Base-by-base conservation (phyloP, 2,797 vertebrate species). In the Dicrostonyx torquatus region DNA sequence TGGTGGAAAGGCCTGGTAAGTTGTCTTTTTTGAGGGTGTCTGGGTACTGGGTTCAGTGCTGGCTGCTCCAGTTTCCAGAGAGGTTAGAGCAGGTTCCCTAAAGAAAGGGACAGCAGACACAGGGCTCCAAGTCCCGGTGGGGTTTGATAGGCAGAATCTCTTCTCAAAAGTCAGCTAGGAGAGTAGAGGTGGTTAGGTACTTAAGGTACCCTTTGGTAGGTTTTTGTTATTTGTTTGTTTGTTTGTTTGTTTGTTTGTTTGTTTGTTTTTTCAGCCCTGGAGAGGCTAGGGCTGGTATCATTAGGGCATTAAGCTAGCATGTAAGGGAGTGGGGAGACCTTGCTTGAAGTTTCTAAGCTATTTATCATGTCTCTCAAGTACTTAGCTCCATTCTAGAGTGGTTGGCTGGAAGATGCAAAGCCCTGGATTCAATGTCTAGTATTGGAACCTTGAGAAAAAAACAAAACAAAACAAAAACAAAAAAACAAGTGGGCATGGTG, bases 321-420 rank as follows among this genome's bases (percentile, higher is more conserved):
- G 43, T 0, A 22, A 26, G 62, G 26, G 8, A 68, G 7, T 40
- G 26, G 22, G 1, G 58, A 58, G 75, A 18, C 10, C 0, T 4
- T 4, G 6, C 75, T 64, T 3, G 60, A 75, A 6, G 87, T 89
- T 96, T 92, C 72, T 97, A 98, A 99, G 88, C 98, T 99, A 8
- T 99, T 98, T 68, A 98, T 68, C 31, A 7, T 0, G 0, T 1
- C 4, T 83, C 0, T 34, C 5, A 6, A 24, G 24, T 4, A 0
- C 5, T 14, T 6, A 18, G 13, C 86, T 77, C 58, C 24, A 48
- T n/a, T 31, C 22, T 29, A 50, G 18, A 48, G 31, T 50, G 43
- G 31, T 64, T 77, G 31, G 77, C 40, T 48, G 26, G 31, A 14
- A 29, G 77, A 15, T 77, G 43, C 43, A 64, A 34, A 50, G 43